Base-by-base conservation (phyloP, 2,797 vertebrate genomes). In the Erithacus rubecula region DNA sequence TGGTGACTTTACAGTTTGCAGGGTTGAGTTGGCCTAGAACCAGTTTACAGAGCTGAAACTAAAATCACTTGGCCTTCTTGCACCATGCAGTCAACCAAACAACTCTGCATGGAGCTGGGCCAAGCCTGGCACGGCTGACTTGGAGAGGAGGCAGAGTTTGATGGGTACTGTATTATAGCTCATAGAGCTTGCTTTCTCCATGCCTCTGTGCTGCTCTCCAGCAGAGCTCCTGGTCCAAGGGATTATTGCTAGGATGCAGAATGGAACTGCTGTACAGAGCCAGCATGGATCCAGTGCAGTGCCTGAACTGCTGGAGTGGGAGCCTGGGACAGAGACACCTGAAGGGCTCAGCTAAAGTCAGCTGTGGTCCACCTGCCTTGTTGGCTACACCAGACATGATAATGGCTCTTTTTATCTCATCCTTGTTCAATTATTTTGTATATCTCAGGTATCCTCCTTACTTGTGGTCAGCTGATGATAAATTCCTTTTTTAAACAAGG, bases 201-300 rank as follows among this genome's bases (percentile, higher is more conserved):
- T 34, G 51, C 26, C 29, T 72, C 47, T 37, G 17, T 2, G 3
- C 29, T 59, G 29, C 69, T 79, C 78, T 69, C 74, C 15, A 36
- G 41, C 47, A 76, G 39, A 1, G 1, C 4, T 80, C 47, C 27
- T 49, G 47, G 21, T 59, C 83, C 70, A 79, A 69, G 32, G 18
- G 36, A 53, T 78, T 83, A 63, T 21, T 64, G 55, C 43, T 53
- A 20, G 49, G 16, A 82, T 36, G 36, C 43, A 76, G 67, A 84
- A 75, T 27, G 67, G 63, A 71, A 53, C 15, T 41, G 23, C 49
- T 10, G 20, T 18, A 47, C 23, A 59, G 52, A 87, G 63, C 43
- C 70, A 76, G 36, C 1, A 1, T 10, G 53, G 41, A 24, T 41
- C 47, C 68, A 56, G 20, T n/a, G 60, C 46, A 0, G 0, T 46